Conservation (phyloP, 2,888 invertebrate species). For the Drosophila barbarae region DNA sequence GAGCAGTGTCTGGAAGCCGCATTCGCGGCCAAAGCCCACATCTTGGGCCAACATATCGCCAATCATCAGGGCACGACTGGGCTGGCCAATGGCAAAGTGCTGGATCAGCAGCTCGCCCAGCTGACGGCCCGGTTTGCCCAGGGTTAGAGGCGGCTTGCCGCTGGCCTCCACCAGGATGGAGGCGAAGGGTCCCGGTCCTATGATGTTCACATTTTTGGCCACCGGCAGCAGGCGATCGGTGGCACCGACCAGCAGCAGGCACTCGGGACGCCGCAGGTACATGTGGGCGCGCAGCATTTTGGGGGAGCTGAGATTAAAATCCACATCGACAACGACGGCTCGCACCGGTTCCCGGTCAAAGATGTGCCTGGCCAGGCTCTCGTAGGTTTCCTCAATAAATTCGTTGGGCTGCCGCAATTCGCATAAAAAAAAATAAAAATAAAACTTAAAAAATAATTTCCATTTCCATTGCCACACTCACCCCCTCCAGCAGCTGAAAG, state of each 20-base stretch:
- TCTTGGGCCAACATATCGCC: conserved; percentile 93
- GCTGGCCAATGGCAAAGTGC: conserved; percentile 80
- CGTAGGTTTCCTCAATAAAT: conserved; percentile 64
- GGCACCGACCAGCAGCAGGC: conserved; percentile 79
- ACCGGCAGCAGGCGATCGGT: conserved; percentile 79
- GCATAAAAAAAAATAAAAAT: not conserved
- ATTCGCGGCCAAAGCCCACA: conserved; percentile 85
- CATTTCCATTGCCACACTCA: conserved; percentile 49
- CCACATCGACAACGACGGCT: conserved; percentile 81
- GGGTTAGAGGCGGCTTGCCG: conserved; percentile 70
- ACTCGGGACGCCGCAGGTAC: conserved; percentile 80
- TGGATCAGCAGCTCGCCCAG: conserved; percentile 72
- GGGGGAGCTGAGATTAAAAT: conserved; percentile 78
- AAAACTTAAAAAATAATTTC: too few species aligned
- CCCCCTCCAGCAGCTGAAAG: conserved; percentile 78
- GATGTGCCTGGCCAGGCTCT: conserved; percentile 51
- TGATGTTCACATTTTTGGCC: conserved; percentile 65
- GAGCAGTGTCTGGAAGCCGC: conserved; percentile 87
- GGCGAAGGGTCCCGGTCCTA: conserved; percentile 79
- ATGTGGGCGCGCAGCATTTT: conserved; percentile 79
- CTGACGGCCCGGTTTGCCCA: conserved; percentile 80
- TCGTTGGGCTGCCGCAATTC: conserved; percentile 57
- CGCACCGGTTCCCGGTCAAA: conserved; percentile 77
- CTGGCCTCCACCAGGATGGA: conserved; percentile 77
- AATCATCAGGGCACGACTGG: conserved; percentile 87